Percentiles rank a stretch among this genome's conserved stretches.
phyloP scores from a whole-genome alignment of 2,113 vertebrate species.

The Odobenus rosmarus region DNA sequence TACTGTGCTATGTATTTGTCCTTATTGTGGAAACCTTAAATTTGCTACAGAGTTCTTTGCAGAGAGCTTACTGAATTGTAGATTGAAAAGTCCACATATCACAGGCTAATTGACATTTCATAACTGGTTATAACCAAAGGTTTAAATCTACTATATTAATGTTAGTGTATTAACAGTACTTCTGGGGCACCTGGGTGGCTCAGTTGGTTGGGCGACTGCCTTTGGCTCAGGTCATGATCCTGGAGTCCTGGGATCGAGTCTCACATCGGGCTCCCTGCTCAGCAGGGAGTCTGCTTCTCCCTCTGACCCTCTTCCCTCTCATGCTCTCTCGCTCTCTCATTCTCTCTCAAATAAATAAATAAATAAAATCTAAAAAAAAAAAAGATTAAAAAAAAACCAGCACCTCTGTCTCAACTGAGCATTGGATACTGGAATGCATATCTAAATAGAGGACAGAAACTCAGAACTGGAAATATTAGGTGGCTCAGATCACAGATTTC shows the following conservation, averaged over 20 bases:
- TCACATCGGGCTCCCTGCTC: too few relatives aligned
- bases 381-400: neutral
- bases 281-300: too few relatives aligned
- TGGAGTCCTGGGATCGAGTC: too few relatives aligned
- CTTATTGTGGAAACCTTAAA: constrained; percentile 45
- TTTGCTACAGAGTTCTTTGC: constrained; percentile 26
- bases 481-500: neutral
- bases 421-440: neutral
- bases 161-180: neutral
- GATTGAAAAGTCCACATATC: neutral
- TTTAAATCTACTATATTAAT: neutral
- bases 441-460: neutral
- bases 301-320: too few relatives aligned
- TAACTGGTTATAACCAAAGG: neutral
- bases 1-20: neutral
- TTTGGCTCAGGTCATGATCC: too few relatives aligned
- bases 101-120: neutral
- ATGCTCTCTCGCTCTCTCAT: too few relatives aligned
- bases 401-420: neutral
- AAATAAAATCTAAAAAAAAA: too few relatives aligned
- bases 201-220: too few relatives aligned
- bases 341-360: too few relatives aligned
- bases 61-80: constrained; percentile 6
- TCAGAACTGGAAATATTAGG: neutral
- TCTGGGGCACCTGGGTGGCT: neutral